phyloP scores from a whole-genome alignment of 2,888 invertebrate species.

The Helleia helle region DNA sequence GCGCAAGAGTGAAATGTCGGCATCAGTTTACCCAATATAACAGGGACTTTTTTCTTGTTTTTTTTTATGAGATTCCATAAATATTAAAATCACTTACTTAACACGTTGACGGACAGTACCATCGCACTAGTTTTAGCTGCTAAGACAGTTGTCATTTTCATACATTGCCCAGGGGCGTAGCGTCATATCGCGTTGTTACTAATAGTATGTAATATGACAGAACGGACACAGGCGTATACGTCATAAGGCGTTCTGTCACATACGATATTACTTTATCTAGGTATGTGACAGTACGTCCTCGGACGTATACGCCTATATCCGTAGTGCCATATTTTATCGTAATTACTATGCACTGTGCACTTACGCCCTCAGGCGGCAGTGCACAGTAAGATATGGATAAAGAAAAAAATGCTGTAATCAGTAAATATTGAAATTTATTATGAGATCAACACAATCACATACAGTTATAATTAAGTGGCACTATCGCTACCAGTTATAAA shows the following conservation, averaged over 20 bases:
- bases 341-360: background rate
- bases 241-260: slow-evolving; percentile 18
- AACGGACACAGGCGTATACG: slow-evolving; percentile 8
- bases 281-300: slow-evolving; percentile 6
- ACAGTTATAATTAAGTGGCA: slow-evolving; percentile 2
- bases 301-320: slow-evolving; percentile 4
- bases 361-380: slow-evolving; percentile 1
- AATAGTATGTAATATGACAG: slow-evolving; percentile 10
- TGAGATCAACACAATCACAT: background rate
- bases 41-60: too few species aligned
- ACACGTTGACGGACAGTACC: slow-evolving; percentile 12
- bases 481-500: background rate
- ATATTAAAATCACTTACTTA: too few species aligned
- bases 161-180: background rate
- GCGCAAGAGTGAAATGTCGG: too few species aligned
- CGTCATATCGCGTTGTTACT: slow-evolving; percentile 3
- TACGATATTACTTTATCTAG: slow-evolving; percentile 11
- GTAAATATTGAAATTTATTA: background rate
- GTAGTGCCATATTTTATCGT: slow-evolving; percentile 5
- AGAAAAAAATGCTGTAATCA: slow-evolving; percentile 1
- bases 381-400: background rate
- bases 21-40: too few species aligned
- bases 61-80: too few species aligned
- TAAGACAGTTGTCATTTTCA: slow-evolving; percentile 8
- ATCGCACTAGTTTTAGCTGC: slow-evolving; percentile 6